Evolutionary conservation across 1,140 invertebrate species (phyloP).

Genomic region (Pogonomyrmex barbatus): DNA sequence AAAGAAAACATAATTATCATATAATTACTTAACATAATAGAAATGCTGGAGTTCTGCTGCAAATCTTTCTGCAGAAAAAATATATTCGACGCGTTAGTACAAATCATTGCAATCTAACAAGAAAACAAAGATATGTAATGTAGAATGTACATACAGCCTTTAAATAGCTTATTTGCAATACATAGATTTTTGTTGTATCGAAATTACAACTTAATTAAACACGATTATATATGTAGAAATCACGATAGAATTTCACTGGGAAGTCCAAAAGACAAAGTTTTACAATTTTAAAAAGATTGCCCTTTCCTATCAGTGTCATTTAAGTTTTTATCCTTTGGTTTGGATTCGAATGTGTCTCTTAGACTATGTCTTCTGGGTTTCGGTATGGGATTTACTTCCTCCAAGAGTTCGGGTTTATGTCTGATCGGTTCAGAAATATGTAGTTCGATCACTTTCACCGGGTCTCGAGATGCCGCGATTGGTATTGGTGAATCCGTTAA

Average conservation of each 20-base stretch:
- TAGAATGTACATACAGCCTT: slow-evolving; percentile 31
- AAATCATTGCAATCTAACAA: slow-evolving; percentile 12
- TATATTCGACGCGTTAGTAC: neutral
- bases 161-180: neutral
- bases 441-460: slow-evolving; percentile 82
- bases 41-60: slow-evolving; percentile 41
- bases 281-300: slow-evolving; percentile 71
- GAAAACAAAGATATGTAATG: neutral
- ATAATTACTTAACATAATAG: slow-evolving; percentile 30
- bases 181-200: neutral
- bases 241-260: neutral
- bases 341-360: slow-evolving; percentile 53
- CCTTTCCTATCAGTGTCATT: slow-evolving; percentile 50
- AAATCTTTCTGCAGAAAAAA: slow-evolving; percentile 10
- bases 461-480: slow-evolving; percentile 65
- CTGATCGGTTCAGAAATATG: slow-evolving; percentile 83
- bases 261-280: slow-evolving; percentile 12
- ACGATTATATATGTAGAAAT: slow-evolving; percentile 11
- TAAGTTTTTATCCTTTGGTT: slow-evolving; percentile 8
- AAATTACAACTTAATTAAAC: slow-evolving; percentile 12
- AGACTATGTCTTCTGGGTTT: slow-evolving; percentile 79
- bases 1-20: slow-evolving; percentile 33
- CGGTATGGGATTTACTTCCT: slow-evolving; percentile 78
- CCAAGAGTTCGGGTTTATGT: slow-evolving; percentile 72
- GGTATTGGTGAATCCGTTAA: slow-evolving; percentile 75